Evolutionary conservation across 2,888 invertebrate species (phyloP).

Genomic region (Tipula lateralis): DNA sequence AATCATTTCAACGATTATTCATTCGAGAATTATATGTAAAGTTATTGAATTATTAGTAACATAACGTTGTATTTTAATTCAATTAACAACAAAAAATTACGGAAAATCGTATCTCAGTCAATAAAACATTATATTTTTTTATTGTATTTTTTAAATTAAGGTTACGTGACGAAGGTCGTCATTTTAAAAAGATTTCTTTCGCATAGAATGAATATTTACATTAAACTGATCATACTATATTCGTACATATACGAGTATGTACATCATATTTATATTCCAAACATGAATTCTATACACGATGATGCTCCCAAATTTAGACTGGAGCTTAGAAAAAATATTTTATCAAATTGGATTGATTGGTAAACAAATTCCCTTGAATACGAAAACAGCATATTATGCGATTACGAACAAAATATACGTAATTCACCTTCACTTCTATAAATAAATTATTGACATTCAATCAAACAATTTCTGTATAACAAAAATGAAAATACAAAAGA

Average conservation of each 20-base stretch:
- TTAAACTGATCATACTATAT: background rate
- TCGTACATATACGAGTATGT: background rate
- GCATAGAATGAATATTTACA: background rate
- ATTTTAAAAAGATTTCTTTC: background rate
- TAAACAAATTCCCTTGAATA: background rate
- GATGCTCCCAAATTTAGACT: background rate
- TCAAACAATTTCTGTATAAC: background rate
- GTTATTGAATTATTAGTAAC: background rate
- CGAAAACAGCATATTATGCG: background rate
- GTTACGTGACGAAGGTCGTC: background rate
- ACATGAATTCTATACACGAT: background rate
- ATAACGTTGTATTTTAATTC: background rate
- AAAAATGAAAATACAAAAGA: background rate
- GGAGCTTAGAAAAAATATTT: background rate
- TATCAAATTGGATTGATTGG: background rate
- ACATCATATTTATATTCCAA: background rate
- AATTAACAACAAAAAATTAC: background rate
- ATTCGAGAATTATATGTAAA: background rate
- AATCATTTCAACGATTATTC: background rate
- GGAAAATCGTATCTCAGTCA: background rate
- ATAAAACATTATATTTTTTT: background rate
- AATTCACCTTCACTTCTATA: slow-evolving; percentile 11
- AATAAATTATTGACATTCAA: background rate
- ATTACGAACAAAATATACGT: background rate
- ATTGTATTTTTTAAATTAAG: background rate